phyloP scores from a whole-genome alignment of 2,888 invertebrate genomes.

The Myopa testacea region DNA sequence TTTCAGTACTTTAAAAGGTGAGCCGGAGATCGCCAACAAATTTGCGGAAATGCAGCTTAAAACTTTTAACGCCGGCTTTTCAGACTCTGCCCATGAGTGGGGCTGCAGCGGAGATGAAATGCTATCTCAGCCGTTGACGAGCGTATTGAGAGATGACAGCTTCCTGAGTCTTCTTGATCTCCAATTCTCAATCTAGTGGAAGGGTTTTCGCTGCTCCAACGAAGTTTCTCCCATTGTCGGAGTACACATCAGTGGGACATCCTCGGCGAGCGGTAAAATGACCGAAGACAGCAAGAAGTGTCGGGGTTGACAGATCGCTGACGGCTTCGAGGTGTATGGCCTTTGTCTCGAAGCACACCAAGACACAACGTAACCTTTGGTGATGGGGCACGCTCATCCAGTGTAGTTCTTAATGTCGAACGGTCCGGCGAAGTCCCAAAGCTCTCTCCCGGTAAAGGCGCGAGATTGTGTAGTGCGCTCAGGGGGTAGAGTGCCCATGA shows the following conservation, averaged over 20 bases:
- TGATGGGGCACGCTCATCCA: conserved; percentile 39
- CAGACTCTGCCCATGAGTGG: conserved; percentile 42
- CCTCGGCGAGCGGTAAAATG: too few relatives aligned
- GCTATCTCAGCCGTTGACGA: conserved; percentile 10
- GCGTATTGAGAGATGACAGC: too few relatives aligned
- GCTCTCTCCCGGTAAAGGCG: neutral
- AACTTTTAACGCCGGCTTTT: conserved; percentile 38
- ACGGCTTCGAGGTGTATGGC: conserved; percentile 43
- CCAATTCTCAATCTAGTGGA: too few relatives aligned
- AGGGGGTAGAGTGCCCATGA: neutral
- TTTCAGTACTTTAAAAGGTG: too few relatives aligned
- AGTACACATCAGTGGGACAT: too few relatives aligned
- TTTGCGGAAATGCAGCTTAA: conserved; percentile 39
- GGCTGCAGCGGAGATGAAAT: conserved; percentile 35
- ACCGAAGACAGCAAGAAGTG: conserved; percentile 45
- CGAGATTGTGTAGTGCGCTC: neutral
- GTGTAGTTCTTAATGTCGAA: conserved; percentile 43
- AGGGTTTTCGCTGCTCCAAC: too few relatives aligned
- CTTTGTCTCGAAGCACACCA: too few relatives aligned
- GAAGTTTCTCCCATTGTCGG: too few relatives aligned
- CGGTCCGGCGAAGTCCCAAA: conserved; percentile 45
- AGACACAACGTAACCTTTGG: conserved; percentile 33
- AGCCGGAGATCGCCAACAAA: conserved; percentile 1
- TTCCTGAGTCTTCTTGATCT: too few relatives aligned
- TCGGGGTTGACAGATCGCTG: conserved; percentile 37